These are phyloP conservation scores for Actias luna DNA, from an alignment of 2,888 invertebrate genomes.

Conservation along the genomic window DNA sequence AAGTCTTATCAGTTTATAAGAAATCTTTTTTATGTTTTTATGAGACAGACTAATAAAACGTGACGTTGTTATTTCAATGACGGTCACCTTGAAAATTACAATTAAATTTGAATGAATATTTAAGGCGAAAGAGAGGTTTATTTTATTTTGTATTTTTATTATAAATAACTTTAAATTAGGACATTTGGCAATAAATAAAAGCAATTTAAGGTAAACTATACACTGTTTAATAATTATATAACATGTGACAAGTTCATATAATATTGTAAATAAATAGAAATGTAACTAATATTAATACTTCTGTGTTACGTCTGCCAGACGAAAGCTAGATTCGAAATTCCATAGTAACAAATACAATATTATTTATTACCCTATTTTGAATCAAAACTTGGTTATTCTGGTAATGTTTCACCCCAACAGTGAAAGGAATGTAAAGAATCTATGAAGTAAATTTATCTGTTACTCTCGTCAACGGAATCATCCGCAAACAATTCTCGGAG, in stretches of 20 bases:
- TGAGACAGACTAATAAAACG: background rate
- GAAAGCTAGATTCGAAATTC: background rate
- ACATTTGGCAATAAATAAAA: too few relatives aligned
- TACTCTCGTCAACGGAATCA: conserved; percentile 12
- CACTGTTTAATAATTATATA: too few relatives aligned
- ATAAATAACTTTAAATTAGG: too few relatives aligned
- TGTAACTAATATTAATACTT: conserved; percentile 10
- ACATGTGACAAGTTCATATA: background rate
- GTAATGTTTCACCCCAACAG: background rate
- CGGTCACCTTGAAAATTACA: background rate
- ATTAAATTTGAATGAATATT: background rate
- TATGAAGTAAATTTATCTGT: conserved; percentile 7
- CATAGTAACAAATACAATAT: background rate
- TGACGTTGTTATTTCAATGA: background rate
- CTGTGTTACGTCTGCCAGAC: background rate
- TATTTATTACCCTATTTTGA: background rate
- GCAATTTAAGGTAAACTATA: too few relatives aligned
- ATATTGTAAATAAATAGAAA: too few relatives aligned
- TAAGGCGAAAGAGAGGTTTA: background rate
- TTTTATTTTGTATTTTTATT: too few relatives aligned
- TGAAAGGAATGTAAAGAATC: conserved; percentile 7
- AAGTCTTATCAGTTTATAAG: background rate
- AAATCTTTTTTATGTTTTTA: background rate
- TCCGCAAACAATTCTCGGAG: conserved; percentile 22
- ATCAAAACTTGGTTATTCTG: background rate